Evolutionary conservation across 2,888 invertebrate genomes (phyloP), one percentile per base, ranked within the genome.

Genomic region (Crocallis elinguaria): DNA sequence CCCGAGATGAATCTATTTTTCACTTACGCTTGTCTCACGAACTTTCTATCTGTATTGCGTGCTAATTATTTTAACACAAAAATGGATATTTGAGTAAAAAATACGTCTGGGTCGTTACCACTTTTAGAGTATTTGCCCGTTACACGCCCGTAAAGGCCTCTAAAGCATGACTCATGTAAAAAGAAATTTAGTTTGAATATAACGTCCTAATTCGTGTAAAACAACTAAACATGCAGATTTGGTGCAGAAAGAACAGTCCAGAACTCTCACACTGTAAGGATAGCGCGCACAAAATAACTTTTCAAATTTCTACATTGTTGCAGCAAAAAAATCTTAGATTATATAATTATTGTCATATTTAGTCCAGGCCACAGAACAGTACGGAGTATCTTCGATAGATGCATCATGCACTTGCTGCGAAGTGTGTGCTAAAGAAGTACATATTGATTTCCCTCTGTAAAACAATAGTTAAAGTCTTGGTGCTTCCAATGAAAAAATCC

Each of bases 1-100:
- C 80, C 82, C 80, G 86, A 86, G 82, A 51, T 7, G 16, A 19
- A 84, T 83, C 79, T 84, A 83, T 84, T 81, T 79, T 78, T 73
- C 69, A 63, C 61, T n/a, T 7, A n/a, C n/a, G 14, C 12, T 12
- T 23, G 3, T 38, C 42, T 25, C 13, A 45, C 17, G 19, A 14
- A 14, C 38, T 39, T 39, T 37, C 23, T 45, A 7, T 19, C 12
- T 5, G 14, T 29, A 19, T 9, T 35, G n/a, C 38, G 21, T 33
- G 27, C 17, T 32, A 4, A 11, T n/a, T 29, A 12, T 29, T 35
- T 17, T 21, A 17, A n/a, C 30, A 27, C 9, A 35, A 3, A 1
- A 3, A 4, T 16, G 9, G 7, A 19, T 27, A 12, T 33, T 39
- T 29, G 19, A 5, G 29, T 27, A 8, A 16, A 36, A 42, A 36